Evolutionary conservation across 2,888 invertebrate species (phyloP).

Genomic region (Heliconius charithonia): DNA sequence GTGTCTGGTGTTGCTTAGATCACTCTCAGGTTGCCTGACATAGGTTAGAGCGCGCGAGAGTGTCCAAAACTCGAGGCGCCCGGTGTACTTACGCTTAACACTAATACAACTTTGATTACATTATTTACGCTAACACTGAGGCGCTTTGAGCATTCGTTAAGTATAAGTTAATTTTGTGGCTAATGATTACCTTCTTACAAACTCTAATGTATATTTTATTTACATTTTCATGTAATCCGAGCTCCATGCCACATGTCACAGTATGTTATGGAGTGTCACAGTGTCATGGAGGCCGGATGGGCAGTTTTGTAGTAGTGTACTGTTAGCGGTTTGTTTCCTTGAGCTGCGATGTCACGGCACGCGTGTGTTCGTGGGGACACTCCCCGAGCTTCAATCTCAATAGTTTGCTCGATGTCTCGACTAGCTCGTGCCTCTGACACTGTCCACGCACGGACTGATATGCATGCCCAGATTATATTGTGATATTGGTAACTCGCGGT

Average conservation of each 20-base stretch:
- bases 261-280: background rate
- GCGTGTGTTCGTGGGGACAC: constrained; percentile 48
- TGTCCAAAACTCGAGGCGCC: constrained; percentile 20
- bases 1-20: constrained; percentile 58
- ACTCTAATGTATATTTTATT: constrained; percentile 44
- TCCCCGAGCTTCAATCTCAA: constrained; percentile 52
- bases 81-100: constrained; percentile 19
- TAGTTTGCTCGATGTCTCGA: constrained; percentile 54
- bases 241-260: constrained; percentile 15
- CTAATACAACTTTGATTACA: background rate
- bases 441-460: constrained; percentile 55
- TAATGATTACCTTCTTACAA: constrained; percentile 42
- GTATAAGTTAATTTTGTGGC: constrained; percentile 42
- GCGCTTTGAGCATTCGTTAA: constrained; percentile 40
- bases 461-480: constrained; percentile 72
- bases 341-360: constrained; percentile 53
- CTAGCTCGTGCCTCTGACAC: constrained; percentile 29
- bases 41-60: constrained; percentile 39
- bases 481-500: constrained; percentile 49
- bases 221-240: constrained; percentile 40
- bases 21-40: constrained; percentile 52
- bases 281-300: constrained; percentile 32
- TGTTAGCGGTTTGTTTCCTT: constrained; percentile 38
- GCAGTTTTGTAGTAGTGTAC: constrained; percentile 37
- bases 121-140: constrained; percentile 30